A percentile compares a stretch with the other conserved stretches of the same genome.
These are phyloP conservation scores for Arvicola amphibius DNA, from an alignment of 2,797 vertebrate genomes.

Conservation along the genomic window DNA sequence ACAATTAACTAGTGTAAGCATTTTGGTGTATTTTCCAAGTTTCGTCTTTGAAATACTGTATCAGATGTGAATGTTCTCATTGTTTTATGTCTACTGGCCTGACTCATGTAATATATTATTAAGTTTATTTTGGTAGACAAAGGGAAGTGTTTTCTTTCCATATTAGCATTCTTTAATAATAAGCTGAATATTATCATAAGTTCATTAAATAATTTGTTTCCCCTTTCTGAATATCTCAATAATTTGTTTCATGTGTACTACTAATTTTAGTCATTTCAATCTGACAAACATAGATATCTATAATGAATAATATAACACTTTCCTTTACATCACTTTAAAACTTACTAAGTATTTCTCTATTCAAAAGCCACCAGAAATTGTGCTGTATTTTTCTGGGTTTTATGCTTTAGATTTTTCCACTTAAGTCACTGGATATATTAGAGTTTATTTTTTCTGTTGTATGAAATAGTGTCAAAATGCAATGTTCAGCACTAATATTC, in stretches of 20 bases:
- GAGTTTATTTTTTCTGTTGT: background rate
- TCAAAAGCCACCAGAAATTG: background rate
- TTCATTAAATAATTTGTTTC: background rate
- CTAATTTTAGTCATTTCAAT: constrained; percentile 3
- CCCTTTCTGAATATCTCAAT: background rate
- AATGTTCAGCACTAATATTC: background rate
- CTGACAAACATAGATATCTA: background rate
- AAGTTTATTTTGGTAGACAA: background rate
- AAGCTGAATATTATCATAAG: background rate
- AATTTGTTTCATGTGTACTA: background rate
- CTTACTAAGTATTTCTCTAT: background rate
- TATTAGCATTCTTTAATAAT: background rate
- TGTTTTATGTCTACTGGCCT: background rate
- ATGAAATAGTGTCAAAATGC: background rate
- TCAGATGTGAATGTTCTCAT: background rate
- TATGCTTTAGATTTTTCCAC: background rate
- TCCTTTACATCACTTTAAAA: background rate
- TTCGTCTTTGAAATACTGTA: background rate
- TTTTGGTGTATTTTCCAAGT: background rate
- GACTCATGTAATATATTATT: no score
- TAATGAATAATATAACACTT: background rate
- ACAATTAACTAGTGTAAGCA: background rate
- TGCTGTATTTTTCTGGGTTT: background rate
- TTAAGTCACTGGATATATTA: background rate
- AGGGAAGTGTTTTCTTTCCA: background rate